Percentiles rank a stretch among this genome's conserved stretches.
Conservation (phyloP, 2,113 vertebrate genomes). For the Salvelinus fontinalis region DNA sequence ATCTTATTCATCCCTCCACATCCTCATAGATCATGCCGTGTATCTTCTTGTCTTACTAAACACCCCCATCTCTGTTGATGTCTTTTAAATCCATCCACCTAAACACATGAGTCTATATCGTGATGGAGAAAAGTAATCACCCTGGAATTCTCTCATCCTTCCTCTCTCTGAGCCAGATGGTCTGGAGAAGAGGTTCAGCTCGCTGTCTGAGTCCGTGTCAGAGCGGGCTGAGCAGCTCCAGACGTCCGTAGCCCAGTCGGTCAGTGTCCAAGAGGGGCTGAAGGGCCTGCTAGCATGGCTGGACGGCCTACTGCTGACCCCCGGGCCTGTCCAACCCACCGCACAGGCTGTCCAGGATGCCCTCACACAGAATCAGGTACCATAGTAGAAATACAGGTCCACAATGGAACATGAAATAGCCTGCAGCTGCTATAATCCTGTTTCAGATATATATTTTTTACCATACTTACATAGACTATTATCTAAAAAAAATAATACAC, state of each 20-base stretch:
- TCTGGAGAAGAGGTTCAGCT: constrained; percentile 81
- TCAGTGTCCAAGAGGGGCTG: constrained; percentile 92
- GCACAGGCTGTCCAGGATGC: constrained; percentile 85
- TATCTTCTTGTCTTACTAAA: too few relatives aligned
- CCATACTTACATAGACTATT: too few relatives aligned
- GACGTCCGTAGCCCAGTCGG: constrained; percentile 91
- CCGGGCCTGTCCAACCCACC: constrained; percentile 73
- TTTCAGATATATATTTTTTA: too few relatives aligned
- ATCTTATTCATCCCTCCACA: background rate
- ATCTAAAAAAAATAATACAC: too few relatives aligned
- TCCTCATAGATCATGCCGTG: too few relatives aligned
- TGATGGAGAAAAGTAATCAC: too few relatives aligned
- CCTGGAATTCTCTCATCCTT: background rate
- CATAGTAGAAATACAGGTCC: background rate
- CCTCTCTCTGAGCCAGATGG: constrained; percentile 68
- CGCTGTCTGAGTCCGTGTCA: constrained; percentile 79
- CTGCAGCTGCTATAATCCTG: too few relatives aligned
- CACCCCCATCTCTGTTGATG: too few relatives aligned
- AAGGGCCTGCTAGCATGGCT: constrained; percentile 85
- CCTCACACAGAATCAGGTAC: constrained; percentile 84
- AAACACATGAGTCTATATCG: too few relatives aligned
- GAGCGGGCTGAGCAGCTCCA: constrained; percentile 87
- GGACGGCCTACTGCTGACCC: constrained; percentile 75
- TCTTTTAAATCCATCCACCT: too few relatives aligned
- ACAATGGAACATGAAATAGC: too few relatives aligned